Evolutionary conservation across 2,888 invertebrate genomes (phyloP).

Genomic region (Lycia hirtaria): DNA sequence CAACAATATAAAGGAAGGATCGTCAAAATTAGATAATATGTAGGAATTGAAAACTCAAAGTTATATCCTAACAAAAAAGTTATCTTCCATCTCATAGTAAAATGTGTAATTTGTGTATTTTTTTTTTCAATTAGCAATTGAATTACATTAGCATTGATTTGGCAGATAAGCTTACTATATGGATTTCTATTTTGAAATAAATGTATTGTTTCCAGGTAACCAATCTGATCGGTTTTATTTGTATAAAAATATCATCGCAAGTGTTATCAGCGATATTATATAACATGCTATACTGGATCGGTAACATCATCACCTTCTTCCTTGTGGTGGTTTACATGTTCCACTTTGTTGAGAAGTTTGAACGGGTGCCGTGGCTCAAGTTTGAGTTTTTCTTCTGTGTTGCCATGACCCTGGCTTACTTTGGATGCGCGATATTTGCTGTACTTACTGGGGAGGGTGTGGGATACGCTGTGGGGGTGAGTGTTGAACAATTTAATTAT

Average conservation of each 20-base stretch:
- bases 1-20: no score
- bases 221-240: conserved; percentile 92
- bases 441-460: conserved; percentile 85
- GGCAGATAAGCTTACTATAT: not conserved
- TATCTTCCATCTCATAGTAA: no score
- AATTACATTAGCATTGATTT: no score
- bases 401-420: conserved; percentile 88
- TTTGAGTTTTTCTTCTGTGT: conserved; percentile 91
- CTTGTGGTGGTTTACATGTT: conserved; percentile 91
- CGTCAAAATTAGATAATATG: no score
- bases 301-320: conserved; percentile 91
- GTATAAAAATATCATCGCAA: conserved; percentile 87
- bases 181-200: not conserved
- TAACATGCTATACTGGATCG: conserved; percentile 91
- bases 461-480: conserved; percentile 91
- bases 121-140: no score
- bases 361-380: conserved; percentile 93
- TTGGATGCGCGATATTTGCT: conserved; percentile 90
- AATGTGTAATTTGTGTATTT: no score
- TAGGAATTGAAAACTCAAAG: no score
- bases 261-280: conserved; percentile 90
- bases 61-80: no score
- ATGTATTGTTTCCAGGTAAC: conserved; percentile 79
- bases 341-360: conserved; percentile 93
- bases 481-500: conserved; percentile 56